A percentile compares a stretch with the other conserved stretches of the same genome.
phyloP scores from a whole-genome alignment of 2,113 vertebrate genomes.

The Crotophaga sulcirostris region DNA sequence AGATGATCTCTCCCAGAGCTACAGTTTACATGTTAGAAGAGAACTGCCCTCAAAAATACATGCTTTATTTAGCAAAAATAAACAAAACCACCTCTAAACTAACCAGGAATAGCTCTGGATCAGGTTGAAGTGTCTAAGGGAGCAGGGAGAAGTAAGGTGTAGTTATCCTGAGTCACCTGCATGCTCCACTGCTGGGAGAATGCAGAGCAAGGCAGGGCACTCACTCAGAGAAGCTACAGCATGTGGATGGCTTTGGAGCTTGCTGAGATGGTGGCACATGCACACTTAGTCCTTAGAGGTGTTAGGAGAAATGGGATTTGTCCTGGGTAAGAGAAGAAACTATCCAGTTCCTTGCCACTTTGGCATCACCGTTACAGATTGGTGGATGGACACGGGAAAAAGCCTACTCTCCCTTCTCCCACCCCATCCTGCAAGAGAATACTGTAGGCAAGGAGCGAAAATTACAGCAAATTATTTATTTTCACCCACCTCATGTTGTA shows the following conservation, averaged over 20 bases:
- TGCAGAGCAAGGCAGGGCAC: neutral
- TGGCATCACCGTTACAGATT: neutral
- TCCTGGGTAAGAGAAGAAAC: neutral
- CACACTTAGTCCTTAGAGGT: neutral
- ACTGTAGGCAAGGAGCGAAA: neutral
- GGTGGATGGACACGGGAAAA: neutral
- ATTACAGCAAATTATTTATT: neutral
- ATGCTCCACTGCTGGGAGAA: neutral
- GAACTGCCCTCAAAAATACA: accelerated
- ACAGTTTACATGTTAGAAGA: neutral
- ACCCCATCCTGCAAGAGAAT: neutral
- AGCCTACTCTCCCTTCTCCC: neutral
- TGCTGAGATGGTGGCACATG: neutral
- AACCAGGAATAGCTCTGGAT: neutral
- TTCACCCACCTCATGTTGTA: neutral
- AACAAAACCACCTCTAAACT: neutral
- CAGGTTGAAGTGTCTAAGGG: neutral
- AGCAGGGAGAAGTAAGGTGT: neutral
- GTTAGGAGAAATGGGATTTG: neutral
- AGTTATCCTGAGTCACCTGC: neutral
- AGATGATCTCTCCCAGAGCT: neutral
- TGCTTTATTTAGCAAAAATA: neutral
- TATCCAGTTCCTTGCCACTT: neutral
- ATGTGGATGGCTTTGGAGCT: neutral
- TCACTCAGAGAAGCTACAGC: neutral